These are phyloP conservation scores for Anastrepha obliqua DNA, from an alignment of 1,140 invertebrate species.

Conservation along the genomic window DNA sequence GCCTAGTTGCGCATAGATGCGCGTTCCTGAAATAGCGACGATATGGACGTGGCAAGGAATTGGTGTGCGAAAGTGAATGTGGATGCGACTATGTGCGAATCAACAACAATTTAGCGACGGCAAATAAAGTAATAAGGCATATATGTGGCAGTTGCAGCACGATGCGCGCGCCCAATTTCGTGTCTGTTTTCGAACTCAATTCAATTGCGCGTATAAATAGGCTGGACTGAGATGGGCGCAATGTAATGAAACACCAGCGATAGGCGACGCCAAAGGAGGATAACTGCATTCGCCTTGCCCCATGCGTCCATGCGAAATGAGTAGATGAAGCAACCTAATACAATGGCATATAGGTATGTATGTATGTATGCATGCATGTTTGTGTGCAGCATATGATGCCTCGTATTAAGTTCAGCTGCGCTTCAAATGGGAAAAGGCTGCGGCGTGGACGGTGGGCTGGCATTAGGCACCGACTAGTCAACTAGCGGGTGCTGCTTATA, in stretches of 20 bases:
- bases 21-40: constrained; percentile 1
- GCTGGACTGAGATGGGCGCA: not conserved
- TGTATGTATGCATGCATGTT: not conserved
- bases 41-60: not conserved
- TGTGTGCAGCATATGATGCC: not conserved
- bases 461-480: no score
- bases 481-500: no score
- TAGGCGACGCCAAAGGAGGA: not conserved
- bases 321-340: not conserved
- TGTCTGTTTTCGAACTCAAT: not conserved
- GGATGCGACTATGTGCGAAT: not conserved
- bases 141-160: not conserved
- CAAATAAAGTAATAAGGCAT: not conserved
- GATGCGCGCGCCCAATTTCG: not conserved
- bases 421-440: no score
- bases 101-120: not conserved
- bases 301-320: no score
- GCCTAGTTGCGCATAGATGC: not conserved
- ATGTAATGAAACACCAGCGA: not conserved
- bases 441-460: no score
- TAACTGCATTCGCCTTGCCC: not conserved
- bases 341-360: not conserved
- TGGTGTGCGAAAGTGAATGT: not conserved
- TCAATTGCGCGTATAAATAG: constrained; percentile 16
- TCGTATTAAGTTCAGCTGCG: no score